Evolutionary conservation across 2,797 vertebrate genomes (phyloP), one percentile per base, ranked within the genome.

Genomic region (Lepilemur septentrionalis): DNA sequence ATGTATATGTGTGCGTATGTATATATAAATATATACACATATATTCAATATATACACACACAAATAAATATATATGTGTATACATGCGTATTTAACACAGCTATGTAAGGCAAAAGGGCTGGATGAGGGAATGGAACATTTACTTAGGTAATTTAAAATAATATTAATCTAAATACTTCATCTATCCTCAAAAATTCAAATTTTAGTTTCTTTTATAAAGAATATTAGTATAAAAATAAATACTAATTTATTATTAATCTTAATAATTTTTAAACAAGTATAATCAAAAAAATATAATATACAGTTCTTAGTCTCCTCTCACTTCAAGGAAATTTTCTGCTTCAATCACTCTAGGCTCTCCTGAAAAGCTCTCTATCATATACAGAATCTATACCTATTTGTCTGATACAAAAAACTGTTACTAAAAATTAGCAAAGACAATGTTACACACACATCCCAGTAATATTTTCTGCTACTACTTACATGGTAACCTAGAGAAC

Each of bases 251-350:
- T 4, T 23, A 65, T 81, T 69, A 50, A 23, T 83, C 70, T 22
- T 75, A 72, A 18, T 75, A 72, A 65, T 93, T 91, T 90, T 67
- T 91, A 12, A 95, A 83, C 25, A 97, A 91, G 32, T 83, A 87
- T 52, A 83, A 85, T 70, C 41, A 89, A 93, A 92, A 63, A 95
- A 92, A 75, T 73, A 61, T 3, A 93, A 65, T 20, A 94, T 6
- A 70, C 5, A 93, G 52, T 88, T 93, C 61, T 72, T 86, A 55
- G 46, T 63, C 89, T 75, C 55, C 81, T 92, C 63, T 95, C 14
- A 88, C 25, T 93, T 93, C 3, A 23, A 91, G 35, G 57, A 83
- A 96, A 84, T 43, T 52, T 46, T 92, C 48, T 85, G 3, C 59
- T 50, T 87, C 12, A 80, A 12, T 78, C 22, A 57, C 22, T 57